Conservation (phyloP, 2,797 vertebrate species). For the Bovichtus diacanthus region DNA sequence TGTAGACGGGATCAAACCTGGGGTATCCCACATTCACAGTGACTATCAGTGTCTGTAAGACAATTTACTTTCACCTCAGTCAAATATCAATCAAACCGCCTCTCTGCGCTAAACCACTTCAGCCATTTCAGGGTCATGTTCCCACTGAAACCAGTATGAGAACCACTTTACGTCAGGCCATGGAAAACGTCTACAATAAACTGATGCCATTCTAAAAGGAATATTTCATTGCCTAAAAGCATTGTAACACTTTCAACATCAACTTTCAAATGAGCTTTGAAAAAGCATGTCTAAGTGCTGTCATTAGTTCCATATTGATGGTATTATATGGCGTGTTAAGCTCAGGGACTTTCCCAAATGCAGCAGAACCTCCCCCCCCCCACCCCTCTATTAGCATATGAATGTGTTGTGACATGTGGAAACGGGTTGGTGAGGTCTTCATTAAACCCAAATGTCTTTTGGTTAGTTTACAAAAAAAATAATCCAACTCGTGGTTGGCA, state of each 20-base stretch:
- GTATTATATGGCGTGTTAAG: conserved; percentile 73
- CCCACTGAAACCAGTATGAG: conserved; percentile 63
- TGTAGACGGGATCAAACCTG: conserved; percentile 29
- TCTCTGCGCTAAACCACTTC: conserved; percentile 30
- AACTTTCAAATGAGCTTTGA: conserved; percentile 53
- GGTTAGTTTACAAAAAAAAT: conserved; percentile 49
- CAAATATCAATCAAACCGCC: conserved; percentile 41
- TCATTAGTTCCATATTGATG: conserved; percentile 78
- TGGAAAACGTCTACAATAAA: conserved; percentile 57
- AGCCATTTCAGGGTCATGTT: conserved; percentile 53
- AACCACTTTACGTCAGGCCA: conserved; percentile 43
- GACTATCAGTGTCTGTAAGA: conserved; percentile 33
- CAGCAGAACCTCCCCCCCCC: conserved; percentile 54
- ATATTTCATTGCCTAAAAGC: conserved; percentile 72
- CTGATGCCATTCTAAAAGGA: conserved; percentile 53
- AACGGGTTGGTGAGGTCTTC: conserved; percentile 72
- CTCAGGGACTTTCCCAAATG: conserved; percentile 73
- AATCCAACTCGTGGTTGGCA: conserved; percentile 45
- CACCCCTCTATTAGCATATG: conserved; percentile 75
- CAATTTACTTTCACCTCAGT: conserved; percentile 38
- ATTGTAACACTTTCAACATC: conserved; percentile 66
- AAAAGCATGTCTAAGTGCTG: conserved; percentile 68
- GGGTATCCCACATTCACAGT: conserved; percentile 39
- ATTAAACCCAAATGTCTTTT: conserved; percentile 69
- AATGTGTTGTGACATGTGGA: conserved; percentile 76